Evolutionary conservation across 1,140 invertebrate genomes (phyloP).

Genomic region (Drosophila pachea): DNA sequence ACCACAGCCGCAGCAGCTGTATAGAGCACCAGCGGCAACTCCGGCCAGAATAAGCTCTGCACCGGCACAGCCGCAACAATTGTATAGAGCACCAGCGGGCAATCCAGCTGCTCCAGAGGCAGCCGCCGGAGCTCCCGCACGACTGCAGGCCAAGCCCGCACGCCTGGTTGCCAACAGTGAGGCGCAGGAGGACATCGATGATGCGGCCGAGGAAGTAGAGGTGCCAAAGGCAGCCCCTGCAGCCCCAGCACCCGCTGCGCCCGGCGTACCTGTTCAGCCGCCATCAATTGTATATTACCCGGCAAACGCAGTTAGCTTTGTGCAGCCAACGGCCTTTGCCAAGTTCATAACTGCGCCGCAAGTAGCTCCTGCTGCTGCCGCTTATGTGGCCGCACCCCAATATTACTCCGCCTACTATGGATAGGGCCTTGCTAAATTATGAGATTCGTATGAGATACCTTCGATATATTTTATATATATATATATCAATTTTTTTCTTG

Average conservation of each 20-base stretch:
- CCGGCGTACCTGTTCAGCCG: constrained; percentile 10
- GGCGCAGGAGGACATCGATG: constrained; percentile 63
- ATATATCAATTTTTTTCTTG: not conserved
- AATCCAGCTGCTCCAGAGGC: not conserved
- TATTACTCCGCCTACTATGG: constrained; percentile 60
- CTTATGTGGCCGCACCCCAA: constrained; percentile 43
- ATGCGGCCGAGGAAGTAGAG: constrained; percentile 57
- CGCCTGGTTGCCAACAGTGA: constrained; percentile 66
- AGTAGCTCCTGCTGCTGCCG: constrained; percentile 16
- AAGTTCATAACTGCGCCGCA: constrained; percentile 17
- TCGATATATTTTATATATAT: not conserved
- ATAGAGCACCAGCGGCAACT: constrained; percentile 12
- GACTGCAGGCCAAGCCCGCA: constrained; percentile 47
- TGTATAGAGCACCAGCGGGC: constrained; percentile 21
- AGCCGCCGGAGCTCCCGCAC: constrained; percentile 5
- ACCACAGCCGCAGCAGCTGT: constrained; percentile 32
- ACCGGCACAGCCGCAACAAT: constrained; percentile 15
- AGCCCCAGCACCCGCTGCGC: constrained; percentile 3
- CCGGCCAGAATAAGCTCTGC: not conserved
- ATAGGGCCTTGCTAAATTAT: constrained; percentile 11
- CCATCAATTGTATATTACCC: constrained; percentile 64
- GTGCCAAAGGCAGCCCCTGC: constrained; percentile 23
- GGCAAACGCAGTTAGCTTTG: constrained; percentile 61
- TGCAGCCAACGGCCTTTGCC: constrained; percentile 53
- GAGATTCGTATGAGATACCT: not conserved